These are phyloP conservation scores for Lasioglossum pauxillum DNA, from an alignment of 2,888 invertebrate species.

Conservation along the genomic window DNA sequence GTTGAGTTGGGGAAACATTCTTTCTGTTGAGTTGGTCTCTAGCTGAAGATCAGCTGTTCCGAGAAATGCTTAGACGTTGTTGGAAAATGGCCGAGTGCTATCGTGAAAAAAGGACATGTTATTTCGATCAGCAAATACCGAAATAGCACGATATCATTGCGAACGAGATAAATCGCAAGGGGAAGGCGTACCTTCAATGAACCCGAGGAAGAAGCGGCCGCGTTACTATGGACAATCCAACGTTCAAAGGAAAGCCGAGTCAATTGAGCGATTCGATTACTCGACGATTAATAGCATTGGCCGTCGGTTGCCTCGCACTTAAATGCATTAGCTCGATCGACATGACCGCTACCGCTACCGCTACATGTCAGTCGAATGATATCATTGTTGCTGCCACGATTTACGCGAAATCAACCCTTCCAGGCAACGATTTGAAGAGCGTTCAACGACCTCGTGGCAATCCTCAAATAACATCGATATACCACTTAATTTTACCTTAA, in stretches of 20 bases:
- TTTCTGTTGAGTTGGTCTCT: not conserved
- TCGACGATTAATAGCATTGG: slow-evolving; percentile 68
- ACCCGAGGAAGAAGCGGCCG: slow-evolving; percentile 37
- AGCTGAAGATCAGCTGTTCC: not conserved
- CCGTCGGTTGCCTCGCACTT: slow-evolving; percentile 61
- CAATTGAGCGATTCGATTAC: slow-evolving; percentile 74
- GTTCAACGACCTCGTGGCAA: not conserved
- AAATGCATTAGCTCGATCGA: slow-evolving; percentile 69
- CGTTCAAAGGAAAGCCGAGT: slow-evolving; percentile 72
- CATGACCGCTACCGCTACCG: slow-evolving; percentile 61
- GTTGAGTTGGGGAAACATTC: not conserved
- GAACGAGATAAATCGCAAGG: slow-evolving; percentile 23
- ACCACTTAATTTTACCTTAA: not conserved
- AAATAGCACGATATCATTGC: slow-evolving; percentile 1
- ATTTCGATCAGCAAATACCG: not conserved
- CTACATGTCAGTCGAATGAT: slow-evolving; percentile 67
- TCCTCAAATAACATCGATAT: not conserved
- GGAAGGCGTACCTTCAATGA: slow-evolving; percentile 44
- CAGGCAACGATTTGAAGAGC: not conserved
- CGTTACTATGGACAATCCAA: slow-evolving; percentile 51
- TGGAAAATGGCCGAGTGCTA: not conserved
- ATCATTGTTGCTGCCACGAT: slow-evolving; percentile 64
- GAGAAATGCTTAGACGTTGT: not conserved
- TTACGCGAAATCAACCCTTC: slow-evolving; percentile 57
- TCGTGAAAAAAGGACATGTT: not conserved